A percentile compares a stretch with the other conserved stretches of the same genome.
Conservation (phyloP, 2,888 invertebrate species). For the Eugnorisma glareosa region DNA sequence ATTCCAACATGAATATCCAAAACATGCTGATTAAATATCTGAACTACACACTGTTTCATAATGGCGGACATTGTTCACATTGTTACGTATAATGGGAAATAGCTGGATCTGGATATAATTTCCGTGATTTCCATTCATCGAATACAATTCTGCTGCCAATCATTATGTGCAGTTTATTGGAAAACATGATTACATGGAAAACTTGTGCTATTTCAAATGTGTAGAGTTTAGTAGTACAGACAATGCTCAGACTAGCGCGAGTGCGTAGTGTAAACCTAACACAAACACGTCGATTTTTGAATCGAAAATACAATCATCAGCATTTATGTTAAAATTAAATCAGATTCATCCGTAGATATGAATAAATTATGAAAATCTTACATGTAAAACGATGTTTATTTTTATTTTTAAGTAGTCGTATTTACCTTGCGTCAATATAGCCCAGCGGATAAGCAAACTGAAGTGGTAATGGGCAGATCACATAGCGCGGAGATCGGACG, state of each 20-base stretch:
- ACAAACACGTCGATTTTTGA: no score
- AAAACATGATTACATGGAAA: background rate
- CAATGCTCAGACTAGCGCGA: background rate
- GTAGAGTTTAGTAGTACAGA: background rate
- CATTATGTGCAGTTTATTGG: background rate
- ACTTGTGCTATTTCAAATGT: background rate
- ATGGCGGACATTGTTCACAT: background rate
- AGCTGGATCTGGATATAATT: conserved; percentile 13
- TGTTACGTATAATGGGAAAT: background rate
- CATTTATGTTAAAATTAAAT: no score
- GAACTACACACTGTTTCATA: background rate
- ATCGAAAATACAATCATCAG: no score
- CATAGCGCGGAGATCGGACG: no score
- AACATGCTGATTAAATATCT: background rate
- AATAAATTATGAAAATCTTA: no score
- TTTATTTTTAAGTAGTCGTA: no score
- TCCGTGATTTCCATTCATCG: background rate
- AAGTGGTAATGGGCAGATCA: no score
- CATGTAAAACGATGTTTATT: no score
- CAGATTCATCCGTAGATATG: no score
- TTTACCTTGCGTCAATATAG: no score
- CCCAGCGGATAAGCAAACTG: no score
- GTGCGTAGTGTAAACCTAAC: no score
- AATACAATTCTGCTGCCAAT: conserved; percentile 13
- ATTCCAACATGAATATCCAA: background rate